Evolutionary conservation across 2,888 invertebrate genomes (phyloP).

Genomic region (Lasioglossum oenotherae): DNA sequence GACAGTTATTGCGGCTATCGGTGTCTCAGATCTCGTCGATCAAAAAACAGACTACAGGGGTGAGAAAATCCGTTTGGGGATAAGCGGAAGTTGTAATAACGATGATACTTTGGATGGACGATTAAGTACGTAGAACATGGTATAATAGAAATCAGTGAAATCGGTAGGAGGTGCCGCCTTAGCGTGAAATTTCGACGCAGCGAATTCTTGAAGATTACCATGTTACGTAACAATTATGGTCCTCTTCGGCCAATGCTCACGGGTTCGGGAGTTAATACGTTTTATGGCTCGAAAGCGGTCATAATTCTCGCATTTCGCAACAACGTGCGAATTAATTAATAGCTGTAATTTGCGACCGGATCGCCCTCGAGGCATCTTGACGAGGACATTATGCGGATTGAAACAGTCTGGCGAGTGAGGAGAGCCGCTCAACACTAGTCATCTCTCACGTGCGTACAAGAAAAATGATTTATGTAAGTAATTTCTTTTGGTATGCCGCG

Average conservation of each 20-base stretch:
- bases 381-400: slow-evolving; percentile 12
- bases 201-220: slow-evolving; percentile 37
- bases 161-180: not conserved
- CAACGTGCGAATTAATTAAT: slow-evolving; percentile 37
- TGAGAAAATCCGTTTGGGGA: not conserved
- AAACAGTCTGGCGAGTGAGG: not conserved
- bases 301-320: slow-evolving; percentile 40
- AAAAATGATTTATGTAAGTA: not conserved
- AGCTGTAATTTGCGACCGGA: slow-evolving; percentile 10
- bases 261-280: slow-evolving; percentile 48
- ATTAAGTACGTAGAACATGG: not conserved
- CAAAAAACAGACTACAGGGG: not conserved
- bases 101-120: not conserved
- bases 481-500: not conserved
- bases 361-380: not conserved
- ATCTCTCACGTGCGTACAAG: not conserved
- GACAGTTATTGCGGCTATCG: slow-evolving; percentile 7
- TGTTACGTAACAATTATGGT: slow-evolving; percentile 34
- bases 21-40: not conserved
- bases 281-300: slow-evolving; percentile 29
- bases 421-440: not conserved
- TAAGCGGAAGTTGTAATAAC: not conserved
- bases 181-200: not conserved
- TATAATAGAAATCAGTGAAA: not conserved
- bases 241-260: slow-evolving; percentile 10